Evolutionary conservation across 2,113 vertebrate species (phyloP), one percentile per base, ranked within the genome.

Genomic region (Gobiocypris rarus): DNA sequence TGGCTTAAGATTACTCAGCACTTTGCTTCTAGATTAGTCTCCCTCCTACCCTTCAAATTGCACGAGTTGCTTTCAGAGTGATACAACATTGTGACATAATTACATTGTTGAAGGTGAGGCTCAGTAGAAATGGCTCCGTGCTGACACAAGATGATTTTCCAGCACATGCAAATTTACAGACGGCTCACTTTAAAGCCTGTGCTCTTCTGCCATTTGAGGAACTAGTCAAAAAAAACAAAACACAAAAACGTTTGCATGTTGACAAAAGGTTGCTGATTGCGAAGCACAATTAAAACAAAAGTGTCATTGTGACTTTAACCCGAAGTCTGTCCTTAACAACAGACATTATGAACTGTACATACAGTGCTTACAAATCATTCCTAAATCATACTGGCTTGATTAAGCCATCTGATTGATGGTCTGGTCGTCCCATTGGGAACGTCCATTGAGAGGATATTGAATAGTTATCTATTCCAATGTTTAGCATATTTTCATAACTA

Each of bases 1-100:
- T 94, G 89, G 83, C 91, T 94, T 93, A 93, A 93, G 93, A 94
- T 95, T 95, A 95, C 94, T 96, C 95, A 96, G 95, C 95, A 94
- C 93, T 94, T 95, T 95, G 91, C 92, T 94, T 92, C 88, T 92
- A 95, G 94, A 90, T 87, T 87, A 90, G 83, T 86, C 79, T 81
- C 83, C 89, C 75, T 81, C 87, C 77, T 79, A 88, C 86, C 87
- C 87, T 88, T 91, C 87, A 89, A 90, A 88, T 86, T 86, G 82
- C 80, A 82, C 83, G 77, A 88, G 85, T 83, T 61, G 83, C 86
- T 89, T 89, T 87, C 86, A 85, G 87, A 89, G 74, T 83, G 70
- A 90, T 83, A 84, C 54, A 86, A 86, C 78, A 31, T 41, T 26
- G 65, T 80, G 81, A 85, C 86, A 89, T 90, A 88, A 91, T 91